These are phyloP conservation scores for Dynastes maya DNA, from an alignment of 2,888 invertebrate species.

Conservation along the genomic window DNA sequence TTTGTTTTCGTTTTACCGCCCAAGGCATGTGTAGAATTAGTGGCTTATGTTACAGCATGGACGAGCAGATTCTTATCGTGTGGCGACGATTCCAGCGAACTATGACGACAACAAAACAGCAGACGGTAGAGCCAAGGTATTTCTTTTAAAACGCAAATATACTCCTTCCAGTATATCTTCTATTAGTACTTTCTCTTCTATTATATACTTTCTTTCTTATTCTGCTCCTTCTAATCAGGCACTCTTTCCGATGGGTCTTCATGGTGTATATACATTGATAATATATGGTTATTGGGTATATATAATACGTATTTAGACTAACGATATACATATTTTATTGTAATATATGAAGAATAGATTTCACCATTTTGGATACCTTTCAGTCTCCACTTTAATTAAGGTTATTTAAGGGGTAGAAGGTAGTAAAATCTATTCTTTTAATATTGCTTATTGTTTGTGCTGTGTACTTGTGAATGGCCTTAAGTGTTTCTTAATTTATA, in stretches of 20 bases:
- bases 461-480: constrained; percentile 12
- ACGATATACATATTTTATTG: background rate
- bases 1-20: constrained; percentile 42
- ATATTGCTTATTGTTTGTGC: constrained; percentile 18
- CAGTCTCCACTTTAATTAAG: background rate
- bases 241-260: constrained; percentile 46
- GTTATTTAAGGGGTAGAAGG: background rate
- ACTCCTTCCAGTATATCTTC: constrained; percentile 44
- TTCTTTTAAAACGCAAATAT: constrained; percentile 49
- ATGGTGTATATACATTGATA: constrained; percentile 36
- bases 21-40: constrained; percentile 52
- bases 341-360: background rate
- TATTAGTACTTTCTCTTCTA: constrained; percentile 29
- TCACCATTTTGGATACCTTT: background rate
- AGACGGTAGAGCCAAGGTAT: constrained; percentile 93
- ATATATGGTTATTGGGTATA: constrained; percentile 38
- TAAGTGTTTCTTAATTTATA: constrained; percentile 18
- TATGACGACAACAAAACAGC: constrained; percentile 97
- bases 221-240: constrained; percentile 45
- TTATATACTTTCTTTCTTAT: constrained; percentile 48
- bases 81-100: constrained; percentile 93
- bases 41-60: constrained; percentile 80
- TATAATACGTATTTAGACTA: constrained; percentile 16
- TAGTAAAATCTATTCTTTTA: constrained; percentile 1
- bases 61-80: constrained; percentile 97